A percentile compares a stretch with the other conserved stretches of the same genome.
These are phyloP conservation scores for Dipodomys spectabilis DNA, from an alignment of 2,113 vertebrate species.

Conservation along the genomic window DNA sequence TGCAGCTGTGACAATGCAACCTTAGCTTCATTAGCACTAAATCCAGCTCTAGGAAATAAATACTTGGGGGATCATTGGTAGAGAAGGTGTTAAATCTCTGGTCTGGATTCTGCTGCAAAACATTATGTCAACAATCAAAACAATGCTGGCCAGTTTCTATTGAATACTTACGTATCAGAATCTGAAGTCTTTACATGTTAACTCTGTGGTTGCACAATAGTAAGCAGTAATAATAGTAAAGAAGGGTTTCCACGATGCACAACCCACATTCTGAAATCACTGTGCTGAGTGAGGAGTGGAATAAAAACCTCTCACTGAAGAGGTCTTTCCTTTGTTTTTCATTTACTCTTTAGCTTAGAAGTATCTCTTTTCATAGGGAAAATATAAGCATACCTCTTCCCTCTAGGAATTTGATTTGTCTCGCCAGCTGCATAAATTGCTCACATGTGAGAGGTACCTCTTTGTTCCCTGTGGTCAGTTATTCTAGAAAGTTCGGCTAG, in stretches of 20 bases:
- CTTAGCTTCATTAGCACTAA: neutral
- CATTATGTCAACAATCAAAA: neutral
- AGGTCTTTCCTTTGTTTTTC: neutral
- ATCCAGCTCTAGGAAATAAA: neutral
- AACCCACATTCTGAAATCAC: neutral
- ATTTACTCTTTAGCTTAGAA: neutral
- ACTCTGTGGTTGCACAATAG: no score
- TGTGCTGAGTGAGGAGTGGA: neutral
- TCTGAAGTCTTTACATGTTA: no score
- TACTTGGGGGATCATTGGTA: neutral
- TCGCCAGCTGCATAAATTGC: neutral
- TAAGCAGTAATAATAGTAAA: neutral
- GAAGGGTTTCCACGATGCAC: neutral
- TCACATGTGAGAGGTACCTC: neutral
- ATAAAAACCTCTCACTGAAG: neutral
- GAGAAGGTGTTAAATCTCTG: neutral
- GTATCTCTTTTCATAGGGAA: neutral
- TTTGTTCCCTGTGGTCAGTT: neutral
- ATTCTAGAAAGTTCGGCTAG: neutral
- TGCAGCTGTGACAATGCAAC: neutral
- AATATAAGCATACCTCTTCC: neutral
- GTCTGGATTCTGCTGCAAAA: neutral
- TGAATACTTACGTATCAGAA: neutral
- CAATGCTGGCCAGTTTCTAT: neutral
- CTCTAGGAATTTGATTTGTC: neutral